Conservation (phyloP, 2,888 invertebrate genomes). For the Peribatodes rhomboidaria region DNA sequence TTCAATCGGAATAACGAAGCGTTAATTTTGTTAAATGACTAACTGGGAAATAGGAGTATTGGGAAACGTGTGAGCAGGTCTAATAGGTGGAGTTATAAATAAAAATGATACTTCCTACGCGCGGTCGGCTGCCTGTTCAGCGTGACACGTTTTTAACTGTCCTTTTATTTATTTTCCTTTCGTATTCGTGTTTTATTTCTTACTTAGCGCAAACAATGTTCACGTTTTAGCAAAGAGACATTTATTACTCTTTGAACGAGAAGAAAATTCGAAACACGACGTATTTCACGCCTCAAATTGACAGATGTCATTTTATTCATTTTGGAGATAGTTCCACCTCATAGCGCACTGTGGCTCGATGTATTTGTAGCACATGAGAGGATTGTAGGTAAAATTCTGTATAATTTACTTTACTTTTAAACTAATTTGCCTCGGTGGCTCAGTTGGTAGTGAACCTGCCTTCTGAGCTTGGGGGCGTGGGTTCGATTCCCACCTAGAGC, state of each 20-base stretch:
- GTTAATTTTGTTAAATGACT: slow-evolving; percentile 40
- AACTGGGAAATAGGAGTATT: slow-evolving; percentile 16
- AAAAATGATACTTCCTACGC: neutral
- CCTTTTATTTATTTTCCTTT: neutral
- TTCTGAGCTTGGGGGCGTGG: too few relatives aligned
- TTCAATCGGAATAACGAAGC: slow-evolving; percentile 50
- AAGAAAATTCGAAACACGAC: slow-evolving; percentile 8
- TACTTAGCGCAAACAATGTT: neutral
- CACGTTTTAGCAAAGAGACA: neutral
- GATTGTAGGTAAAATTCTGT: neutral
- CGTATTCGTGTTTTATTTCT: neutral
- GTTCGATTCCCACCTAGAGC: too few relatives aligned
- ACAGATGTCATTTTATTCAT: slow-evolving; percentile 13
- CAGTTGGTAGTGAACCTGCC: too few relatives aligned
- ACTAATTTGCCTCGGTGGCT: too few relatives aligned
- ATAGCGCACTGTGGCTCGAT: neutral
- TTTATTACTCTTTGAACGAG: neutral
- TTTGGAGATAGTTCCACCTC: neutral
- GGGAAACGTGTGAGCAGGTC: slow-evolving; percentile 19
- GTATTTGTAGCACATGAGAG: neutral
- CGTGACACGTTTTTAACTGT: slow-evolving; percentile 1
- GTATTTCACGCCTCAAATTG: neutral
- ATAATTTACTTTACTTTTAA: too few relatives aligned
- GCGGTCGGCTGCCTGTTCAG: slow-evolving; percentile 3
- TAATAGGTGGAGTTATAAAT: slow-evolving; percentile 10